Evolutionary conservation across 2,797 vertebrate species (phyloP).

Genomic region (Enteromius unitaeniatus): DNA sequence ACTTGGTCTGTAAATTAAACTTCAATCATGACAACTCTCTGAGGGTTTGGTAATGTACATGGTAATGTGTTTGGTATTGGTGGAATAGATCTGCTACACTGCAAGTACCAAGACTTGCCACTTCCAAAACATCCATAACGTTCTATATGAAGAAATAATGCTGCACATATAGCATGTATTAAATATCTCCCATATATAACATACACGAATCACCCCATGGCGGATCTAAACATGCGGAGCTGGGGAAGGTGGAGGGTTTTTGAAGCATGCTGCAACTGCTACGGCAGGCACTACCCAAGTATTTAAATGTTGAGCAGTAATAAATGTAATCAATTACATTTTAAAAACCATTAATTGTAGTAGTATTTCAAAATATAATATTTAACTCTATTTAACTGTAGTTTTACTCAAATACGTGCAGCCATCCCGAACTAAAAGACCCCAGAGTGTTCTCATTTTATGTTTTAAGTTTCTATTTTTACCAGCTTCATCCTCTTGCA

Average conservation of each 20-base stretch:
- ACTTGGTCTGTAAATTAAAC: background rate
- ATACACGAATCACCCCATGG: no score
- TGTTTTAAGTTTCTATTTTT: constrained; percentile 20
- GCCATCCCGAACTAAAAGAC: background rate
- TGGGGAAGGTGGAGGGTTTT: no score
- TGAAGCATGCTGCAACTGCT: no score
- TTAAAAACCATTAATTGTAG: background rate
- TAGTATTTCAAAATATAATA: background rate
- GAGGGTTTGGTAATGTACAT: background rate
- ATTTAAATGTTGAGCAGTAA: no score
- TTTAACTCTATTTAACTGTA: background rate
- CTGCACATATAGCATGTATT: no score
- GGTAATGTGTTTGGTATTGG: background rate
- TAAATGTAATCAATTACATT: background rate
- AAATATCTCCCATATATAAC: no score
- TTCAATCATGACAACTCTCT: background rate
- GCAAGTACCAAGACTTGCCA: no score
- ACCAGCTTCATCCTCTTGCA: constrained; percentile 60
- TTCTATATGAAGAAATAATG: no score
- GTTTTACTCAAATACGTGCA: background rate
- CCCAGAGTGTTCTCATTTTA: background rate
- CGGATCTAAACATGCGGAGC: no score
- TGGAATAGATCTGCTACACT: background rate
- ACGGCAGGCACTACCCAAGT: no score
- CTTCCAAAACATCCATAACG: no score